Evolutionary conservation across 1,140 invertebrate species (phyloP).

Genomic region (Monochamus saltuarius): DNA sequence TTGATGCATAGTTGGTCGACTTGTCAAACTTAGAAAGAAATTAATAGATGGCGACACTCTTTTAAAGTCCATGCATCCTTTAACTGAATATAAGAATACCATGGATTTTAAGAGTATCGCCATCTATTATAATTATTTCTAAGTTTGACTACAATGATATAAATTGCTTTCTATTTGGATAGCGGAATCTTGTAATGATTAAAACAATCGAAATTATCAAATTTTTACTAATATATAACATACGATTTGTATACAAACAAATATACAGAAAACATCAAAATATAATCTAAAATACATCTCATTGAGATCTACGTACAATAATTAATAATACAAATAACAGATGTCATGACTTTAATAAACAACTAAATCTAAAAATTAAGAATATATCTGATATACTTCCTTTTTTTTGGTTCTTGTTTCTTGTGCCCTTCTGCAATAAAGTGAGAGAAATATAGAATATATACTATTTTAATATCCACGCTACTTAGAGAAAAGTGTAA

Average conservation of each 20-base stretch:
- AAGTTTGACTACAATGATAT: too few species aligned
- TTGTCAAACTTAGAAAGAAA: too few species aligned
- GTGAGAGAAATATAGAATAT: background rate
- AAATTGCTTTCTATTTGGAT: too few species aligned
- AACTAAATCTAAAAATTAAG: background rate
- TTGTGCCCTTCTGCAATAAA: conserved; percentile 4
- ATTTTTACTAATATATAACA: conserved; percentile 6
- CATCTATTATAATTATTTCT: too few species aligned
- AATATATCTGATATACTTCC: background rate
- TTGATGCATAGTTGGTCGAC: too few species aligned
- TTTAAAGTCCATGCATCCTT: too few species aligned
- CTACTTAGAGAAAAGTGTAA: too few species aligned
- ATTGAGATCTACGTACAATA: conserved; percentile 2
- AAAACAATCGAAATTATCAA: background rate
- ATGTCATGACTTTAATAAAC: conserved; percentile 8
- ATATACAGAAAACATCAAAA: conserved; percentile 17
- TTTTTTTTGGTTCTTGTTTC: conserved; percentile 6
- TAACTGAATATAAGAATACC: too few species aligned
- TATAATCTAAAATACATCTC: conserved; percentile 15
- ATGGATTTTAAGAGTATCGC: too few species aligned
- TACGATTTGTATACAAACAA: background rate
- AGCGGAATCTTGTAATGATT: too few species aligned
- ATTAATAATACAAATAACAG: conserved; percentile 3
- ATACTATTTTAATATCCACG: too few species aligned
- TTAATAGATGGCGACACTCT: too few species aligned